Evolutionary conservation across 2,888 invertebrate genomes (phyloP).

Genomic region (Eupithecia vulgata): DNA sequence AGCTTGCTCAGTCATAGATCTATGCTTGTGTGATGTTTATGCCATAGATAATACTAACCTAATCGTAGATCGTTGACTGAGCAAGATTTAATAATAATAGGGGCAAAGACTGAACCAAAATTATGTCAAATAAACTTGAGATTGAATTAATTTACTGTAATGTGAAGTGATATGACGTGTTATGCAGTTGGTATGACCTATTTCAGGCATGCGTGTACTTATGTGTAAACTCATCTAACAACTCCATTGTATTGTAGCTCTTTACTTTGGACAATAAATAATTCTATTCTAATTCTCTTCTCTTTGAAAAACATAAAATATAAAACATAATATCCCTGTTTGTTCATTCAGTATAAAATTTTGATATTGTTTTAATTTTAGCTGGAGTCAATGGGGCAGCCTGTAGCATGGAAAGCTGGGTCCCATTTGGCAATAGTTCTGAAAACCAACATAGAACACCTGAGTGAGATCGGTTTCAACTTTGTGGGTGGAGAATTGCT

Average conservation of each 20-base stretch:
- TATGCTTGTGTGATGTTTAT: no score
- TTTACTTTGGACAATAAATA: no score
- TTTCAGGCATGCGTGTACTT: not conserved
- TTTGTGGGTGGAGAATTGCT: conserved; percentile 88
- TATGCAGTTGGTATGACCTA: not conserved
- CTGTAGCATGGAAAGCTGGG: conserved; percentile 91
- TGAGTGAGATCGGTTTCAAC: conserved; percentile 88
- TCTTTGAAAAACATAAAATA: no score
- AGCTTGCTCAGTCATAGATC: no score
- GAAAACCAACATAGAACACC: conserved; percentile 90
- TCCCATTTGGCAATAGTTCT: conserved; percentile 89
- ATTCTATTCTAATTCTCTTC: no score
- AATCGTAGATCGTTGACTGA: no score
- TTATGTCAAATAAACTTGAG: not conserved
- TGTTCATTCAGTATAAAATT: not conserved
- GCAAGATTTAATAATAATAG: no score
- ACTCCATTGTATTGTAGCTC: no score
- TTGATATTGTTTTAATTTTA: conserved; percentile 59
- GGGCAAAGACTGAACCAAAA: no score
- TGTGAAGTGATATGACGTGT: not conserved
- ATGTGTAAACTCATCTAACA: no score
- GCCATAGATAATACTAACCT: no score
- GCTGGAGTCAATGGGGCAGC: conserved; percentile 91
- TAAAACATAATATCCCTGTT: not conserved
- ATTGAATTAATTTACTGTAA: not conserved